Percentiles rank a stretch among this genome's conserved stretches.
phyloP scores from a whole-genome alignment of 2,888 invertebrate species.

The Orthosia cruda region DNA sequence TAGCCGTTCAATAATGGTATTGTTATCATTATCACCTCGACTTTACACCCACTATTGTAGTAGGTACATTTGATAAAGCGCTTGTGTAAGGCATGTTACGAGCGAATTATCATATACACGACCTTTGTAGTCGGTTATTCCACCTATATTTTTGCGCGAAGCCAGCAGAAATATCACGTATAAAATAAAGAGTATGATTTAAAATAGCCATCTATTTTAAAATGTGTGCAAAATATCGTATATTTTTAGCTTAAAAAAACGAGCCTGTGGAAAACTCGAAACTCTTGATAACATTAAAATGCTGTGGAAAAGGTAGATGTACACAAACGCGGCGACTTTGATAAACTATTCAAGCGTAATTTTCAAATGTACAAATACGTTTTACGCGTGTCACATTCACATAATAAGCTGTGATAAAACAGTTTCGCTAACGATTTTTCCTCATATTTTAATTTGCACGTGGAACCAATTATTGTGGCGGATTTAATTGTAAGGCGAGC shows the following conservation, averaged over 20 bases:
- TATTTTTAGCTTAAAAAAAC: constrained; percentile 33
- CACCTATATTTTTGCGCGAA: constrained; percentile 41
- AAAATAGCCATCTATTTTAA: constrained; percentile 32
- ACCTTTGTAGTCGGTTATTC: constrained; percentile 46
- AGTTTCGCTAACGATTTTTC: constrained; percentile 42
- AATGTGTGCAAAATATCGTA: constrained; percentile 29
- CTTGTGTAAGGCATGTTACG: constrained; percentile 45
- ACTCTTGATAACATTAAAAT: constrained; percentile 36
- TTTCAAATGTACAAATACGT: constrained; percentile 49
- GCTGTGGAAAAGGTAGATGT: constrained; percentile 31
- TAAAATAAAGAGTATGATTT: constrained; percentile 12
- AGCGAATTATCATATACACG: constrained; percentile 48
- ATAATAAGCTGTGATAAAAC: constrained; percentile 49
- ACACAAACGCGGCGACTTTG: constrained; percentile 44
- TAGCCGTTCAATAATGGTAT: constrained; percentile 71
- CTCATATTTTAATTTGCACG: constrained; percentile 56
- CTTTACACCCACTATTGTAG: constrained; percentile 47
- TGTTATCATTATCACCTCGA: constrained; percentile 60
- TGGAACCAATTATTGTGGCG: constrained; percentile 46
- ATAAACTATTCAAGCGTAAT: constrained; percentile 53
- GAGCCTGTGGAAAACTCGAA: constrained; percentile 2
- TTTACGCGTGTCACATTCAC: constrained; percentile 50
- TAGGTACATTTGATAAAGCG: constrained; percentile 48
- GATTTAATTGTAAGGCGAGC: constrained; percentile 50
- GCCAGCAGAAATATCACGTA: constrained; percentile 40